Evolutionary conservation across 1,140 invertebrate genomes (phyloP).

Genomic region (Drosophila ficusphila): DNA sequence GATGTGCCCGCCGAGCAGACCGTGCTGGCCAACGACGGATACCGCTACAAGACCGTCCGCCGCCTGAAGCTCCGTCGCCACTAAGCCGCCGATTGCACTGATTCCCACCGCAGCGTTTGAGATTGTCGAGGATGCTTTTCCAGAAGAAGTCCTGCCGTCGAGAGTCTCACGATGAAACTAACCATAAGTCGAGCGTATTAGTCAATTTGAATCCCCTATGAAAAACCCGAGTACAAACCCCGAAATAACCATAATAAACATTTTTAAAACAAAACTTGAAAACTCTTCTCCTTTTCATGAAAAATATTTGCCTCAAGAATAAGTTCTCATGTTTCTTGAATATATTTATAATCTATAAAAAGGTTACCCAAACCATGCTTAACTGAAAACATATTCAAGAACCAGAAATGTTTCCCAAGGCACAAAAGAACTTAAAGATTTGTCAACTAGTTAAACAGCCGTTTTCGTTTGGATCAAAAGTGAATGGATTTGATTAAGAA

Average conservation of each 20-base stretch:
- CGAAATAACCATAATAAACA: slow-evolving; percentile 59
- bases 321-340: too few relatives aligned
- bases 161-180: slow-evolving; percentile 52
- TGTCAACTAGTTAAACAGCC: too few relatives aligned
- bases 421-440: too few relatives aligned
- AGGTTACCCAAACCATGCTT: too few relatives aligned
- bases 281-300: not conserved
- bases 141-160: slow-evolving; percentile 26
- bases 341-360: too few relatives aligned
- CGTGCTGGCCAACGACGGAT: slow-evolving; percentile 69
- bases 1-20: slow-evolving; percentile 69
- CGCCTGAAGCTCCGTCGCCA: slow-evolving; percentile 72
- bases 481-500: not conserved
- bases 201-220: slow-evolving; percentile 73
- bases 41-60: slow-evolving; percentile 81
- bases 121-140: slow-evolving; percentile 42
- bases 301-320: too few relatives aligned
- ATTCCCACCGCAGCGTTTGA: slow-evolving; percentile 52
- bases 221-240: slow-evolving; percentile 74
- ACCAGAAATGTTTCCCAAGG: too few relatives aligned
- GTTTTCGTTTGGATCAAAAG: not conserved
- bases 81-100: slow-evolving; percentile 28
- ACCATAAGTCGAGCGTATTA: slow-evolving; percentile 68
- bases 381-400: too few relatives aligned
- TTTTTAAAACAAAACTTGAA: slow-evolving; percentile 30